phyloP scores from a whole-genome alignment of 2,888 invertebrate genomes.

The Thecocarcelia acutangulata region DNA sequence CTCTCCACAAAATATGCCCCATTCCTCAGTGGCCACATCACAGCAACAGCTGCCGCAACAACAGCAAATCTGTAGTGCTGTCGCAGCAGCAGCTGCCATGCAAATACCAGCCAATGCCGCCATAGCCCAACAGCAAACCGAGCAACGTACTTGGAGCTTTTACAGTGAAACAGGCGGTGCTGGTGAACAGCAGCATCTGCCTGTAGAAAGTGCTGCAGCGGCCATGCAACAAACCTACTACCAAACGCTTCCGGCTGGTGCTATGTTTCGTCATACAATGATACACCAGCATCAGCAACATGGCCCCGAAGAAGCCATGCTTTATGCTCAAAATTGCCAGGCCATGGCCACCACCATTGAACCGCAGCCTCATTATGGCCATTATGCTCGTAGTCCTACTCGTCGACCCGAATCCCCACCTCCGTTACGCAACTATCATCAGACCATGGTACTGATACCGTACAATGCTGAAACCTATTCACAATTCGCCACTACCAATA shows the following conservation, averaged over 20 bases:
- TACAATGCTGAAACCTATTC: conserved; percentile 83
- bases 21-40: conserved; percentile 60
- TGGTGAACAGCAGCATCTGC: conserved; percentile 76
- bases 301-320: conserved; percentile 78
- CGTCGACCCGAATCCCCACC: conserved; percentile 87
- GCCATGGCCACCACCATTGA: conserved; percentile 77
- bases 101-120: conserved; percentile 74
- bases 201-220: conserved; percentile 75
- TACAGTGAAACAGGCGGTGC: conserved; percentile 73
- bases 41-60: conserved; percentile 71
- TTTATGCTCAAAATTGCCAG: conserved; percentile 81
- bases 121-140: conserved; percentile 79
- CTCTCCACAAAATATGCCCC: conserved; percentile 76
- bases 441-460: conserved; percentile 87
- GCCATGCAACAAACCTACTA: conserved; percentile 78
- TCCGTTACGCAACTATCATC: conserved; percentile 86
- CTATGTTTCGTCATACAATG: conserved; percentile 80
- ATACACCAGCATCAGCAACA: conserved; percentile 78
- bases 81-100: conserved; percentile 68
- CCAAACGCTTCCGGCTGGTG: conserved; percentile 79
- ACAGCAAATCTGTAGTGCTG: conserved; percentile 67
- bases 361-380: conserved; percentile 77
- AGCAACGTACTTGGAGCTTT: conserved; percentile 80
- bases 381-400: conserved; percentile 81
- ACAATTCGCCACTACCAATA: conserved; percentile 79